Percentiles rank a stretch among this genome's conserved stretches.
phyloP scores from a whole-genome alignment of 2,797 vertebrate genomes.

The Lagorchestes hirsutus region DNA sequence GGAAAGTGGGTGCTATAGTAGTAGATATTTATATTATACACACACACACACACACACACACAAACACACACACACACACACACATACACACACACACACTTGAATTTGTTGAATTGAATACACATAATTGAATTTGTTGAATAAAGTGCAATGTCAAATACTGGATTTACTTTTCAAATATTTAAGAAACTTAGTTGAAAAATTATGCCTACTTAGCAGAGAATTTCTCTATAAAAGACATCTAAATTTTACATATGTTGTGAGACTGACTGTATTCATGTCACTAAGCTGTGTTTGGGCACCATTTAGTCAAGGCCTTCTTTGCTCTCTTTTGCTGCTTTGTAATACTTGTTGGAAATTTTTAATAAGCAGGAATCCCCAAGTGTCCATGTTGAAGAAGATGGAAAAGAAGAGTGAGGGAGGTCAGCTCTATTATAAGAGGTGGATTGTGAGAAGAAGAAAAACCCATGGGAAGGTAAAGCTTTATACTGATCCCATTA shows the following conservation, averaged over 20 bases:
- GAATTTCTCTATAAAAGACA: background rate
- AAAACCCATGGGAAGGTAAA: background rate
- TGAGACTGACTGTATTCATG: background rate
- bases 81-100: too few relatives aligned
- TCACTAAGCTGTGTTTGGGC: background rate
- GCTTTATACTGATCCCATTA: background rate
- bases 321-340: background rate
- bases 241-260: background rate
- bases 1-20: too few relatives aligned
- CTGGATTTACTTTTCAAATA: background rate
- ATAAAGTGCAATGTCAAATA: background rate
- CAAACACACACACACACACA: too few relatives aligned
- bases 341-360: background rate
- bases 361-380: background rate
- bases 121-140: too few relatives aligned
- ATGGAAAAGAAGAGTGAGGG: background rate
- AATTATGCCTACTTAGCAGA: background rate
- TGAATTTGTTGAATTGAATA: background rate
- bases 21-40: too few relatives aligned
- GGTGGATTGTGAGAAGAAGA: background rate
- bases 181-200: background rate
- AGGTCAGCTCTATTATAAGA: background rate
- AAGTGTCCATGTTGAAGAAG: background rate
- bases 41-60: too few relatives aligned
- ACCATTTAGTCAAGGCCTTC: background rate